Conservation (phyloP, 2,888 invertebrate species). For the Pomacea canaliculata region DNA sequence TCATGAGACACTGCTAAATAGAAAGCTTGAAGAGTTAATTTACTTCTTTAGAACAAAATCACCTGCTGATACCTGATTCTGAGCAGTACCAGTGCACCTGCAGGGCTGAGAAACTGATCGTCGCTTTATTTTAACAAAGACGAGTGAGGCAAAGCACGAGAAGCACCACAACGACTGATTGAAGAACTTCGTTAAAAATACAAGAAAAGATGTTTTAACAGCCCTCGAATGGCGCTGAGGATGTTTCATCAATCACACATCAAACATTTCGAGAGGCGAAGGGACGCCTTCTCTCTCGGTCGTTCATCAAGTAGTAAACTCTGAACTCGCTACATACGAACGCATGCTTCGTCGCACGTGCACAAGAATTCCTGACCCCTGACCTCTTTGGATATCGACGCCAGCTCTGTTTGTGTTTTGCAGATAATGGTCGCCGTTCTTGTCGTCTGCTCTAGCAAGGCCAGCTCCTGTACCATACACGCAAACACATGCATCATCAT, state of each 20-base stretch:
- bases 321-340: not conserved
- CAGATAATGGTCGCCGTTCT: constrained; percentile 56
- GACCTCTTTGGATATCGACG: constrained; percentile 55
- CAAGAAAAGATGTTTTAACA: too few species aligned
- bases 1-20: too few species aligned
- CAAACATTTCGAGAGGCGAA: too few species aligned
- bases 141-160: not conserved
- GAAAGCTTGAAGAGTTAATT: not conserved
- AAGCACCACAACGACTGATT: too few species aligned
- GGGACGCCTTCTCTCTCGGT: too few species aligned
- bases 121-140: not conserved
- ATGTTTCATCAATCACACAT: too few species aligned
- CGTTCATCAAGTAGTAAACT: too few species aligned
- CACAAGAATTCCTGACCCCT: not conserved
- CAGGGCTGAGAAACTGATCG: not conserved
- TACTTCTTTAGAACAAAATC: too few species aligned
- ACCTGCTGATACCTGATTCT: too few species aligned
- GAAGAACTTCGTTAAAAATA: too few species aligned
- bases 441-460: constrained; percentile 45
- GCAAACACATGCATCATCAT: not conserved
- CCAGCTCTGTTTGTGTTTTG: constrained; percentile 52
- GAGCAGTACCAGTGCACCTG: too few species aligned
- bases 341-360: not conserved
- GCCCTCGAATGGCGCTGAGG: too few species aligned
- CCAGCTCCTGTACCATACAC: constrained; percentile 45